phyloP scores from a whole-genome alignment of 2,888 invertebrate genomes.

The Machimus atricapillus region DNA sequence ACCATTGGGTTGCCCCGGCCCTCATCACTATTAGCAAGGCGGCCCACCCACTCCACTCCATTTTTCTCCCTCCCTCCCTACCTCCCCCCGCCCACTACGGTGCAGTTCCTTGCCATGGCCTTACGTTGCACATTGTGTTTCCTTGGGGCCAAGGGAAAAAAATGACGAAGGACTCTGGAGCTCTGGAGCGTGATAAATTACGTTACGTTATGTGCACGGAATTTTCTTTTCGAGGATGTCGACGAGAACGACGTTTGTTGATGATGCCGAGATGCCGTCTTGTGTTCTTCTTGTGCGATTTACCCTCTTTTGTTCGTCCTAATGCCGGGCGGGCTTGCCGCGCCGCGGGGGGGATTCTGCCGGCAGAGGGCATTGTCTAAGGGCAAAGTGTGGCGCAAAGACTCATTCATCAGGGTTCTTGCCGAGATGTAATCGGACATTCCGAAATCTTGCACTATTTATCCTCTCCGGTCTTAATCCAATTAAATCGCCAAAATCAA shows the following conservation, averaged over 20 bases:
- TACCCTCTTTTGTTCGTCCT: constrained; percentile 35
- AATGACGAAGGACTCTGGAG: constrained; percentile 46
- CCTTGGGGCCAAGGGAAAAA: constrained; percentile 43
- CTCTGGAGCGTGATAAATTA: constrained; percentile 48
- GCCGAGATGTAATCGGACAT: constrained; percentile 32
- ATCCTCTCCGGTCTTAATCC: constrained; percentile 34
- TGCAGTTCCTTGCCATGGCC: constrained; percentile 43
- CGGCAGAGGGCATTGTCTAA: constrained; percentile 35
- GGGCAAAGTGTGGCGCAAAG: constrained; percentile 36
- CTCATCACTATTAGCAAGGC: constrained; percentile 40
- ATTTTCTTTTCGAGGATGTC: constrained; percentile 43
- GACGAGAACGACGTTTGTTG: constrained; percentile 39
- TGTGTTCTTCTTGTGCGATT: constrained; percentile 38
- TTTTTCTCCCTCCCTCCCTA: too few species aligned
- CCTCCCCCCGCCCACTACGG: not conserved
- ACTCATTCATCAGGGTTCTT: constrained; percentile 40
- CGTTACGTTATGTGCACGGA: constrained; percentile 48
- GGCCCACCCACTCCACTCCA: constrained; percentile 31
- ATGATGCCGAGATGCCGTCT: constrained; percentile 40
- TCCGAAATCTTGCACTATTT: constrained; percentile 32
- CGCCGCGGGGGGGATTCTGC: not conserved
- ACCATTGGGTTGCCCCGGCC: constrained; percentile 32
- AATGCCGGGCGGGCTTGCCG: not conserved
- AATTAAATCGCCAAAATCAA: constrained; percentile 36
- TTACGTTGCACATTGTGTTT: constrained; percentile 47